Base-by-base conservation (phyloP, 1,140 invertebrate species). In the Aphaenogaster ashmeadi region DNA sequence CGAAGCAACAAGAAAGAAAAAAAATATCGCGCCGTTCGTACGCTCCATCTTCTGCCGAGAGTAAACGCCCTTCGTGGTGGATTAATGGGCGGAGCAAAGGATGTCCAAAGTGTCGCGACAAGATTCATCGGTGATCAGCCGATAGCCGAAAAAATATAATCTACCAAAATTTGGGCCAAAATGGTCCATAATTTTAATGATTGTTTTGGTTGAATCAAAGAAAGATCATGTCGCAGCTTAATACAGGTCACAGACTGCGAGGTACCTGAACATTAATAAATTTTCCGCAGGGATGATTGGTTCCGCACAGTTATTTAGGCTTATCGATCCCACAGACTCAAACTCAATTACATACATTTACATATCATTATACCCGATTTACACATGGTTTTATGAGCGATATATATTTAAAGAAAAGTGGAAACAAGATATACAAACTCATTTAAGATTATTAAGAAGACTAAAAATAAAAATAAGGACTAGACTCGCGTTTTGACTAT, bases 41-140 rank as follows among this genome's bases (percentile, higher is more conserved):
- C 38, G 66, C 60, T 86, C 62, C 78, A 89, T 78, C 81, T 91
- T 79, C 44, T 60, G 52, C 56, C 9, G 56, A n/a, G 54, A 89
- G 79, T 87, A 75, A 67, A 87, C 67, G 83, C 87, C 83, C 88
- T 90, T 91, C 88, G 88, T 47, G 58, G 52, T 58, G 52, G 41
- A 75, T 86, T 86, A 81, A 86, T 91, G 86, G 88, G 88, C 81
- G 88, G 81, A 79, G 86, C 81, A 41, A 91, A 88, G 72, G 56
- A 88, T 54, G 66, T 88, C 33, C 52, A 87, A 89, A 75, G 52
- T 86, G 79, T 80, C 81, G 44, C 56, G 60, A 36, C 52, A 54
- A 81, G 15, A 50, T 85, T 64, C 33, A 15, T 9, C 27, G 27
- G 13, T 11, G 58, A 66, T n/a, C 41, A 13, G 13, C 18, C n/a